These are phyloP conservation scores for Cynodonichthys magdalenae DNA, from an alignment of 2,797 vertebrate genomes.

Conservation along the genomic window DNA sequence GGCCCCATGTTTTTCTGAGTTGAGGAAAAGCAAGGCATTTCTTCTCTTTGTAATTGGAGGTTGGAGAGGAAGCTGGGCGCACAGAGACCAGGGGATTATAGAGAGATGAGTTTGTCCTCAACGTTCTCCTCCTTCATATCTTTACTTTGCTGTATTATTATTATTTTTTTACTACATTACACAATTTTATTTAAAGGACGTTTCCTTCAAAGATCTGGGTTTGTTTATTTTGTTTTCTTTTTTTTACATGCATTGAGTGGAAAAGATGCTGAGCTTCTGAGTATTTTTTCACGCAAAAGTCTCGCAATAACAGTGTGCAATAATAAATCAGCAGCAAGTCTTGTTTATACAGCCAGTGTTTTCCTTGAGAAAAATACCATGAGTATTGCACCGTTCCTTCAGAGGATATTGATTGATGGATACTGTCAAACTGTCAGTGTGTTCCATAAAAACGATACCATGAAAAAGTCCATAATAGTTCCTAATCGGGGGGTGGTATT, in stretches of 20 bases:
- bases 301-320: conserved; percentile 35
- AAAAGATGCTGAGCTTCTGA: conserved; percentile 21
- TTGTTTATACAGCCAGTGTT: conserved; percentile 31
- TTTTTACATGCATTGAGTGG: conserved; percentile 9
- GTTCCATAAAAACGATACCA: conserved; percentile 61
- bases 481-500: conserved; percentile 66
- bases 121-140: conserved; percentile 72
- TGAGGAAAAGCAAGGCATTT: conserved; percentile 77
- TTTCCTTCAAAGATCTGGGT: conserved; percentile 42
- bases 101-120: conserved; percentile 78
- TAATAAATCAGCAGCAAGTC: conserved; percentile 36
- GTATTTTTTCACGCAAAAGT: conserved; percentile 27
- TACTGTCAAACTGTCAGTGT: conserved; percentile 66
- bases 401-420: conserved; percentile 65
- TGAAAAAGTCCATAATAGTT: conserved; percentile 63
- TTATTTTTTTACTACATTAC: conserved; percentile 37
- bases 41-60: conserved; percentile 83
- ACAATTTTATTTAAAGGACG: conserved; percentile 53
- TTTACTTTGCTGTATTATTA: conserved; percentile 60
- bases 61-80: conserved; percentile 70
- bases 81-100: conserved; percentile 77
- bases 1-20: conserved; percentile 78
- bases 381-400: conserved; percentile 52
- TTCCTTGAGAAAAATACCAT: conserved; percentile 35
- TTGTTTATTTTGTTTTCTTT: conserved; percentile 31